phyloP scores from a whole-genome alignment of 1,140 invertebrate genomes.

The Hetaerina americana region DNA sequence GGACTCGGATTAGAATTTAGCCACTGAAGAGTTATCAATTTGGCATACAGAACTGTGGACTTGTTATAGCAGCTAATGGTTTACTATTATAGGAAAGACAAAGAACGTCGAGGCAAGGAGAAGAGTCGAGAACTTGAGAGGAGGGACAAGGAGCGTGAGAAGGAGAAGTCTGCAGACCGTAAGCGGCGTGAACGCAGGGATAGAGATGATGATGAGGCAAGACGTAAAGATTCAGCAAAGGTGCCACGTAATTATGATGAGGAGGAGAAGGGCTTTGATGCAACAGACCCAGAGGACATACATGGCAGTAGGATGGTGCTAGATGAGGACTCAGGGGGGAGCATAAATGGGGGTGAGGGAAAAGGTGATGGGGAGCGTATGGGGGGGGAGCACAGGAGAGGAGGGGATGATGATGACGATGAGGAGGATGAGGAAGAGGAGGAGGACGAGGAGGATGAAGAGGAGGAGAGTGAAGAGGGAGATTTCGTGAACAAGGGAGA shows the following conservation, averaged over 20 bases:
- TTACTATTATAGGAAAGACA: neutral
- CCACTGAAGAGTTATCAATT: too few relatives aligned
- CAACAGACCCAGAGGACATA: conserved; percentile 2
- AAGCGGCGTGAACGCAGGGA: neutral
- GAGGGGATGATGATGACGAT: neutral
- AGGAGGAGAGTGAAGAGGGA: neutral
- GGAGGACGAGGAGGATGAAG: neutral
- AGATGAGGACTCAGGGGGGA: neutral
- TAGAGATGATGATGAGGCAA: conserved; percentile 16
- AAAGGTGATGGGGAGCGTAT: neutral
- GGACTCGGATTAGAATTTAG: too few relatives aligned
- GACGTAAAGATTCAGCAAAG: conserved; percentile 23
- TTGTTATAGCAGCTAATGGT: too few relatives aligned
- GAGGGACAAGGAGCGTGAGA: neutral
- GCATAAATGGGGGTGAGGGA: neutral
- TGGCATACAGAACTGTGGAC: too few relatives aligned
- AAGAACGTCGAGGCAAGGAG: neutral
- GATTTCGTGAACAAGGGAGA: neutral
- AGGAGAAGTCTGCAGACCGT: neutral
- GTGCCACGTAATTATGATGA: conserved; percentile 37
- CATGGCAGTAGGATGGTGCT: neutral
- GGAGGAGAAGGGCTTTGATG: conserved; percentile 35
- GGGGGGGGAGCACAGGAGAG: neutral
- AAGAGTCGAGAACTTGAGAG: neutral
- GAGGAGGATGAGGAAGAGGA: neutral